Conservation (phyloP, 2,113 vertebrate species). For the Thalassoma bifasciatum region DNA sequence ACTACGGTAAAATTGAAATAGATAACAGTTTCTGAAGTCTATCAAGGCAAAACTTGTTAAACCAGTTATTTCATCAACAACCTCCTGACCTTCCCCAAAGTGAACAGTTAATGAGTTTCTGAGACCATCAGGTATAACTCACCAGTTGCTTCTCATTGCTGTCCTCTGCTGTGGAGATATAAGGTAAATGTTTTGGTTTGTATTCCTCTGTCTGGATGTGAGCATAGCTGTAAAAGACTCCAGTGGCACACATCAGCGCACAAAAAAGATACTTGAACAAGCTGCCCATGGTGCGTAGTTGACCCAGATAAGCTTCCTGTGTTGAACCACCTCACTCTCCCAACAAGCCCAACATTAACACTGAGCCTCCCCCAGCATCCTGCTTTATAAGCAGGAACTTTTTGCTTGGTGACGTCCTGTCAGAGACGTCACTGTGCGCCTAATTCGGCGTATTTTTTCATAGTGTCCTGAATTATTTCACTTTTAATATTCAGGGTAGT, state of each 20-base stretch:
- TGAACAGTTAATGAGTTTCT: not conserved
- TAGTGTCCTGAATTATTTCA: not conserved
- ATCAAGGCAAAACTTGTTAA: not conserved
- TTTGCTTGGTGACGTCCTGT: slow-evolving; percentile 45
- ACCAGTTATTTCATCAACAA: not conserved
- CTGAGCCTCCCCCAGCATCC: slow-evolving; percentile 48
- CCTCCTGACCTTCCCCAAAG: not conserved
- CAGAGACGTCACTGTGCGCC: slow-evolving; percentile 29
- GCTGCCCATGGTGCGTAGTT: slow-evolving; percentile 59
- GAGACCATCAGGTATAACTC: slow-evolving; percentile 40
- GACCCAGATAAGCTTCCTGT: slow-evolving; percentile 74
- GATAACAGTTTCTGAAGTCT: not conserved
- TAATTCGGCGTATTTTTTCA: not conserved
- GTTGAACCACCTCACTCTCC: slow-evolving; percentile 28
- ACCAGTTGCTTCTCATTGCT: slow-evolving; percentile 73
- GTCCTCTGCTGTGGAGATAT: slow-evolving; percentile 57
- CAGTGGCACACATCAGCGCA: slow-evolving; percentile 54
- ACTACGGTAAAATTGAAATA: not conserved
- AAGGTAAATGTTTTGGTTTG: slow-evolving; percentile 57
- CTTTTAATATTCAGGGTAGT: not conserved
- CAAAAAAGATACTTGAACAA: slow-evolving; percentile 44
- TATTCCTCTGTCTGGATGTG: slow-evolving; percentile 53
- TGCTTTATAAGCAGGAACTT: slow-evolving; percentile 70
- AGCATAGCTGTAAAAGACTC: slow-evolving; percentile 34
- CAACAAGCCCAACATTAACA: slow-evolving; percentile 27